Conservation (phyloP, 2,113 vertebrate genomes). For the Enhydra lutris region DNA sequence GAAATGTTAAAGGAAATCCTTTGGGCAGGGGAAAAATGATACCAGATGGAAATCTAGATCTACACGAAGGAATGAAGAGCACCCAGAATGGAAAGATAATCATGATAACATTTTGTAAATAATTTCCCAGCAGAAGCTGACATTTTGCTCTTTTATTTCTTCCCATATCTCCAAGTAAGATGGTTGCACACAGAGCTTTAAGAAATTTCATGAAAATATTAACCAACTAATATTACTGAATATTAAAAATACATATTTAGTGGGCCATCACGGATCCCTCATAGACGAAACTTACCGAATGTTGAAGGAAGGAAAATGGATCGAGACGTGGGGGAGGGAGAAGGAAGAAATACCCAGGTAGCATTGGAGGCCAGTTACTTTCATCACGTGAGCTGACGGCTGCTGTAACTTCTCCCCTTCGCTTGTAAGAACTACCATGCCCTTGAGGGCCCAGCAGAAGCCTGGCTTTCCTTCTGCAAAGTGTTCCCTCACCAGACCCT, state of each 20-base stretch:
- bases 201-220: neutral
- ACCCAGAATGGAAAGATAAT: neutral
- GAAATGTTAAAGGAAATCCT: neutral
- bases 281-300: neutral
- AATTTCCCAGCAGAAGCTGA: neutral
- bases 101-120: neutral
- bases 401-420: neutral
- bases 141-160: neutral
- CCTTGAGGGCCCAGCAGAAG: neutral
- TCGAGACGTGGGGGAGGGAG: fast-evolving
- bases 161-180: neutral
- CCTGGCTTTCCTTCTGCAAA: neutral
- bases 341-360: neutral
- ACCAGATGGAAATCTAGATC: neutral
- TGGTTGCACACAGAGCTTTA: neutral
- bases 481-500: neutral
- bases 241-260: neutral
- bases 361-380: too few relatives aligned
- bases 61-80: neutral
- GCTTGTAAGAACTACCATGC: neutral
- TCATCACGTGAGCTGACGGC: fast-evolving
- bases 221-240: neutral
- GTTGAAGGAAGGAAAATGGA: neutral
- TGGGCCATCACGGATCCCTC: neutral
- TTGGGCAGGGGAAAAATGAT: neutral